Conservation (phyloP, 2,113 vertebrate genomes). For the Microtus ochrogaster region DNA sequence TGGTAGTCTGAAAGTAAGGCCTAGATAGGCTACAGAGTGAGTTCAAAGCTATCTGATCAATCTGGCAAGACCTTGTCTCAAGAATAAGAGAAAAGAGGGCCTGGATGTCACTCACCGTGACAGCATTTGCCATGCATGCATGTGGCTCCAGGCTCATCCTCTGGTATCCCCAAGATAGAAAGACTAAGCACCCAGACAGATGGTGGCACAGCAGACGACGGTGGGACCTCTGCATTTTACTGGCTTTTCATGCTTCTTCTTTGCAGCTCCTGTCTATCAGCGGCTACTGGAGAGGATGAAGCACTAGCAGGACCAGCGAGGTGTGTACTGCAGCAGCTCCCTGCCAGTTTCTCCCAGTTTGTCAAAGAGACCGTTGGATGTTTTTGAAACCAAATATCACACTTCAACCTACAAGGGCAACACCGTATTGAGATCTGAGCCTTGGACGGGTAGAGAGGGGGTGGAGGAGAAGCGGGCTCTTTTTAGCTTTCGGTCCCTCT, state of each 20-base stretch:
- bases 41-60: not conserved
- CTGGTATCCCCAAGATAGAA: not conserved
- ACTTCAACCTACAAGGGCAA: slow-evolving; percentile 67
- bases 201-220: rapidly evolving
- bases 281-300: slow-evolving; percentile 86
- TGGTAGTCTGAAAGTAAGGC: not conserved
- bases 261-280: slow-evolving; percentile 86
- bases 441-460: slow-evolving; percentile 12
- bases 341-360: slow-evolving; percentile 58
- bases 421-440: slow-evolving; percentile 4
- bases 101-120: not conserved
- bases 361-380: slow-evolving; percentile 76
- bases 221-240: not conserved
- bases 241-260: not conserved
- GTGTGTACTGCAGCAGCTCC: slow-evolving; percentile 21
- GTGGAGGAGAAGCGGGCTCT: not conserved
- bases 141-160: not conserved
- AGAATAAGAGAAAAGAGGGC: not conserved
- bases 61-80: not conserved
- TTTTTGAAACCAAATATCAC: slow-evolving; percentile 81
- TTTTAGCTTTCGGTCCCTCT: not conserved
- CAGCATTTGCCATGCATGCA: not conserved
- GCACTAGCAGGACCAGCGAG: slow-evolving; percentile 53
- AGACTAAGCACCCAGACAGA: not conserved
- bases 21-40: not conserved